Percentiles rank a stretch among this genome's conserved stretches.
Evolutionary conservation across 2,888 invertebrate genomes (phyloP).

Genomic region (Ommatoiulus sabulosus): DNA sequence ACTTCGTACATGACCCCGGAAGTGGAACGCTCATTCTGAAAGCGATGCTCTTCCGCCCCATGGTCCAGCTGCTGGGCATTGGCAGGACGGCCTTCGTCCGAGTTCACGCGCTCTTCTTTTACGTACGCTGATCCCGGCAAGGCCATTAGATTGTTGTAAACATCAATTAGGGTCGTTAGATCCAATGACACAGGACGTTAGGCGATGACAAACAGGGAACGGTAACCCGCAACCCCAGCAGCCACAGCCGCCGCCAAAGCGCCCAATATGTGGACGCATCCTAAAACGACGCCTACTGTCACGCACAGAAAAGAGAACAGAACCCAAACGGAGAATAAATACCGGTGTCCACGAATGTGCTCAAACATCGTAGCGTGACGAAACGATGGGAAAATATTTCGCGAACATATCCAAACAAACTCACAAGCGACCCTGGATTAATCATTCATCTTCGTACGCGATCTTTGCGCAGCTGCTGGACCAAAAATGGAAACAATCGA

Average conservation of each 20-base stretch:
- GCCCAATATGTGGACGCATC: conserved; percentile 19
- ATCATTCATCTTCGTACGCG: not conserved
- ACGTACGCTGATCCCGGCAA: not conserved
- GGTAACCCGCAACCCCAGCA: not conserved
- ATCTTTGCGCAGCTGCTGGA: not conserved
- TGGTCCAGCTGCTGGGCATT: not conserved
- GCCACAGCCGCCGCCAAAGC: not conserved
- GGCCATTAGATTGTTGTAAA: not conserved
- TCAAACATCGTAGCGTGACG: not conserved
- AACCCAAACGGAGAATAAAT: not conserved
- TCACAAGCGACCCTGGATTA: not conserved
- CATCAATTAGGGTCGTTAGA: not conserved
- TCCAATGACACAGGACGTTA: not conserved
- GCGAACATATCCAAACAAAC: conserved; percentile 11
- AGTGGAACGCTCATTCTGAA: not conserved
- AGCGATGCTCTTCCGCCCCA: not conserved
- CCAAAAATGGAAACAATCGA: not conserved
- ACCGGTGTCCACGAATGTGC: not conserved
- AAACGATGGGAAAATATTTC: not conserved
- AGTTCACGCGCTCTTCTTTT: not conserved
- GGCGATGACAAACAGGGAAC: not conserved
- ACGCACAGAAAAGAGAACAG: not conserved
- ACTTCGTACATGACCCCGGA: conserved; percentile 51
- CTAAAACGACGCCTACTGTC: not conserved
- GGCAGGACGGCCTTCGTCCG: not conserved